Conservation (phyloP, 2,888 invertebrate genomes). For the Aporophyla lueneburgensis region DNA sequence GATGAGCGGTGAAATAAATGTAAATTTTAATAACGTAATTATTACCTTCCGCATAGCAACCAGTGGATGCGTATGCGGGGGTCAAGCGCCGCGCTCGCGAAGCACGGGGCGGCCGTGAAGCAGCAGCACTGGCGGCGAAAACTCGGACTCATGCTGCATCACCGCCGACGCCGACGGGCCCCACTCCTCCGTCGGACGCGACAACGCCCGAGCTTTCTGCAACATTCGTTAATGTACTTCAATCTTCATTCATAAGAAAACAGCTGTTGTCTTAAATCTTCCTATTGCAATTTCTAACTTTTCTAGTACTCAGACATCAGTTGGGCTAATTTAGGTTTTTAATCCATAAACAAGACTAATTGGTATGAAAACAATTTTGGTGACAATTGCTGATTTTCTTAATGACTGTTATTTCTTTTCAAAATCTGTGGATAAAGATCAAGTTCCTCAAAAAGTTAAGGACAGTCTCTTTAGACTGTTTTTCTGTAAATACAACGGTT, state of each 20-base stretch:
- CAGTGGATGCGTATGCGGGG: constrained; percentile 86
- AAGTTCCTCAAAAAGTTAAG: not conserved
- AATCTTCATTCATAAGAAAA: constrained; percentile 1
- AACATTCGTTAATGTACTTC: constrained; percentile 30
- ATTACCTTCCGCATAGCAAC: constrained; percentile 85
- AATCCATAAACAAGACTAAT: not conserved
- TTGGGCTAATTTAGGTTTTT: not conserved
- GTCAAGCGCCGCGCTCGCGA: constrained; percentile 91
- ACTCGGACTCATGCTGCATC: constrained; percentile 87
- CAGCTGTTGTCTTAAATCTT: not conserved
- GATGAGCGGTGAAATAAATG: no score
- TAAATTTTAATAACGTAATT: not conserved
- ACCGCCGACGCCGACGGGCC: constrained; percentile 93
- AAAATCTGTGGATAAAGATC: no score
- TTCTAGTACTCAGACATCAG: not conserved
- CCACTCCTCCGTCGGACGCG: constrained; percentile 94
- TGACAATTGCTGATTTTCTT: not conserved
- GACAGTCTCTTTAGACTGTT: no score
- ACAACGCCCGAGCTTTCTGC: constrained; percentile 91
- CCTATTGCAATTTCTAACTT: not conserved
- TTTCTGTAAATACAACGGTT: not conserved
- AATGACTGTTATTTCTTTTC: not conserved
- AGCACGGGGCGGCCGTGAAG: constrained; percentile 89
- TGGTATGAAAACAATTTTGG: not conserved
- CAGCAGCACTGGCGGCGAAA: constrained; percentile 87